Evolutionary conservation across 2,797 vertebrate species (phyloP), one percentile per base, ranked within the genome.

Genomic region (Echiichthys vipera): DNA sequence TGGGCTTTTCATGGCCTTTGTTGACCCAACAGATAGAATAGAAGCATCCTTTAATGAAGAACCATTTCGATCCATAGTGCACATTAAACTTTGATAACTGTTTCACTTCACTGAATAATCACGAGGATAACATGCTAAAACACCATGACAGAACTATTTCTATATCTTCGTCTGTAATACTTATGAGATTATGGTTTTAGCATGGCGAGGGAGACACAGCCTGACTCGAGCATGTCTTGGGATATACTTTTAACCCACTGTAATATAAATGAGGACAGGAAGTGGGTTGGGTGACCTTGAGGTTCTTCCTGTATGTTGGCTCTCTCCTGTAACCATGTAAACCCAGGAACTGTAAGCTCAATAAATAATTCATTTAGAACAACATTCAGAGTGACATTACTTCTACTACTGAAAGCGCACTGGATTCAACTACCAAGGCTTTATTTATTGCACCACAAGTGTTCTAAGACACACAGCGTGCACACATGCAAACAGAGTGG

Each of bases 231-330:
- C 47, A 4, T 37, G 65, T 82, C 83, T 76, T 32, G 40, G 43
- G 78, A 77, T n/a, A 68, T 53, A 75, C 64, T 78, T 78, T 82
- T 77, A 53, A 72, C 59, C 57, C 56, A 43, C 70, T 79, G 59
- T 73, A 84, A 89, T 74, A 90, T 87, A 46, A 71, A 88, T 88
- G 83, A 87, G 77, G 66, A 32, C 34, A 88, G 78, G 74, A 82
- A 73, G 72, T 46, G 27, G 61, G 59, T n/a, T 50, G 43, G 14
- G 29, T 65, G 72, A 80, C 81, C 75, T 65, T 9, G 9, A 76
- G 71, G 37, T 61, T 49, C 56, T 53, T 54, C 42, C 65, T 76
- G 46, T 57, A 45, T 59, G 57, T 50, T 39, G 45, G 55, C 30
- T 46, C 61, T 65, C 58, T 78, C n/a, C 20, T 67, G 9, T 47